Conservation (phyloP, 2,888 invertebrate genomes). For the Acrocera orbiculus region DNA sequence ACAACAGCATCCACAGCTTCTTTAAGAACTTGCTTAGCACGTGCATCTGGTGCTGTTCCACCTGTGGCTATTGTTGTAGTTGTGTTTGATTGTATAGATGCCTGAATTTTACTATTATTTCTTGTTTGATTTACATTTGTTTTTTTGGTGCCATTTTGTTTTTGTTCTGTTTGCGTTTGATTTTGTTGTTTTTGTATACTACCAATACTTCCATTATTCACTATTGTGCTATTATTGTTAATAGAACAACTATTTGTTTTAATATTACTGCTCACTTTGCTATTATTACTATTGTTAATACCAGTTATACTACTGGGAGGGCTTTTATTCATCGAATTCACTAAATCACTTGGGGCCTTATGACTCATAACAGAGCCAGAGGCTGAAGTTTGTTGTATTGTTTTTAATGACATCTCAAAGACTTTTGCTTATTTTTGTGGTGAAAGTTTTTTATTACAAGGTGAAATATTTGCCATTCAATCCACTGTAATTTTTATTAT, state of each 20-base stretch:
- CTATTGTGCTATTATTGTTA: background rate
- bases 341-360: conserved; percentile 16
- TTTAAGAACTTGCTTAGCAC: conserved; percentile 40
- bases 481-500: too few species aligned
- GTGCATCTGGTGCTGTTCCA: conserved; percentile 33
- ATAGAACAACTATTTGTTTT: background rate
- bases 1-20: conserved; percentile 58
- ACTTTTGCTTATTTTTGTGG: too few species aligned
- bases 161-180: conserved; percentile 10
- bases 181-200: background rate
- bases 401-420: conserved; percentile 11
- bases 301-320: conserved; percentile 4
- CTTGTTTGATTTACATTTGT: conserved; percentile 4
- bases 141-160: conserved; percentile 5
- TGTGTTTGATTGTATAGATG: conserved; percentile 13
- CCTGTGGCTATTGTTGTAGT: conserved; percentile 9
- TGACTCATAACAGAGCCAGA: conserved; percentile 12
- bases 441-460: too few species aligned
- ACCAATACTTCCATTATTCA: background rate
- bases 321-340: conserved; percentile 14
- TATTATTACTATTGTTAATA: too few species aligned
- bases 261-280: too few species aligned
- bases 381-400: conserved; percentile 10
- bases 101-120: conserved; percentile 16
- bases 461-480: too few species aligned